phyloP scores from a whole-genome alignment of 2,888 invertebrate species.

The Panopea generosa region DNA sequence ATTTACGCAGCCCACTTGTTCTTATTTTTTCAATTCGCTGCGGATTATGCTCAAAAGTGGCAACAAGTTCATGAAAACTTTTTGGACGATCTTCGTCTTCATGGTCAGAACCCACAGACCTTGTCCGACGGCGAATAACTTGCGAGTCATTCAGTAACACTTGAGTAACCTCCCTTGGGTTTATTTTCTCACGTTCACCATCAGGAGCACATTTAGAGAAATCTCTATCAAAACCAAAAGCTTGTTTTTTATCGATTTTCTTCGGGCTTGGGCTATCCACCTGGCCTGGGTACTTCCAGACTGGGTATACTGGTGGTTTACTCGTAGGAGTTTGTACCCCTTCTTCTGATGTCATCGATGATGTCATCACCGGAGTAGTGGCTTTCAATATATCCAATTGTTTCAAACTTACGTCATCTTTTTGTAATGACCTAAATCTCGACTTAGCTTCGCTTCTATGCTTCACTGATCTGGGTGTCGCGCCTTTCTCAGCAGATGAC shows the following conservation, averaged over 20 bases:
- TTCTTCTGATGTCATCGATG: constrained; percentile 35
- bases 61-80: constrained; percentile 79
- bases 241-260: constrained; percentile 22
- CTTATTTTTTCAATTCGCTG: constrained; percentile 61
- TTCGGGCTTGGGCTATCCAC: constrained; percentile 32
- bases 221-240: constrained; percentile 23
- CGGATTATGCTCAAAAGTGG: constrained; percentile 73
- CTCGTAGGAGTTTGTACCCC: constrained; percentile 43
- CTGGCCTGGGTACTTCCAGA: constrained; percentile 60
- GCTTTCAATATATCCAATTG: constrained; percentile 8
- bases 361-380: background rate
- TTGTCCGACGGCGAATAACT: constrained; percentile 35
- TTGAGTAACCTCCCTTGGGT: background rate
- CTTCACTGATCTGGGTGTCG: constrained; percentile 71
- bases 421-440: constrained; percentile 52
- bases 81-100: constrained; percentile 70
- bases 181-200: constrained; percentile 27
- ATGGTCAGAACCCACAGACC: constrained; percentile 37
- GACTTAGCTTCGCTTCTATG: constrained; percentile 67
- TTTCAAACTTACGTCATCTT: constrained; percentile 41
- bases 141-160: constrained; percentile 12
- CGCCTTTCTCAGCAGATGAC: constrained; percentile 31
- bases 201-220: constrained; percentile 37
- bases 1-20: constrained; percentile 68
- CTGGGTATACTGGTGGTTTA: constrained; percentile 71